Percentiles rank a stretch among this genome's conserved stretches.
phyloP scores from a whole-genome alignment of 1,140 invertebrate genomes.

The Lordiphosa collinella region DNA sequence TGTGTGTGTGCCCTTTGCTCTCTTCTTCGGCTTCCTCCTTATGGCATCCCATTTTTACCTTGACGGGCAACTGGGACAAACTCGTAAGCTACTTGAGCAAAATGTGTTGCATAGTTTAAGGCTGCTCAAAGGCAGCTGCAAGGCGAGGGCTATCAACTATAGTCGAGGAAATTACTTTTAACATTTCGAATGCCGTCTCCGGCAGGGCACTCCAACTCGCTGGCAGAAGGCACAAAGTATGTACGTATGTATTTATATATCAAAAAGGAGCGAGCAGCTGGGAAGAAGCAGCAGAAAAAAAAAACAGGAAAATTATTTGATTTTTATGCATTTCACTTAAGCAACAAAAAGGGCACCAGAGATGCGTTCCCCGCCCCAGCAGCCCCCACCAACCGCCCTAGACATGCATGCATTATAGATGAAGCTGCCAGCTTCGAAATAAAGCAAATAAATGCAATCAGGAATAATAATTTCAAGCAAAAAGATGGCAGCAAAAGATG shows the following conservation, averaged over 20 bases:
- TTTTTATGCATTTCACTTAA: constrained; percentile 75
- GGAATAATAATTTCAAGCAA: constrained; percentile 64
- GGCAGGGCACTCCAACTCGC: constrained; percentile 3
- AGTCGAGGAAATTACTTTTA: constrained; percentile 73
- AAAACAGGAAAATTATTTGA: constrained; percentile 76
- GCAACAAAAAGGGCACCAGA: constrained; percentile 51
- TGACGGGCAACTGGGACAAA: constrained; percentile 6
- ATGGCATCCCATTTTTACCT: constrained; percentile 9
- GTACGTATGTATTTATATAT: constrained; percentile 52
- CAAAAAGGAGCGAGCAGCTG: constrained; percentile 8
- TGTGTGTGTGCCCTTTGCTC: constrained; percentile 26
- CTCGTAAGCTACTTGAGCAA: constrained; percentile 56
- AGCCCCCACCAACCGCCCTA: too few species aligned
- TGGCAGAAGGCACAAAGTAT: constrained; percentile 45
- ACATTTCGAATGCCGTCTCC: constrained; percentile 60
- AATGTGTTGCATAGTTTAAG: constrained; percentile 66
- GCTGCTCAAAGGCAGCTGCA: constrained; percentile 31
- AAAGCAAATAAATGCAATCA: constrained; percentile 76
- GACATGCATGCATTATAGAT: constrained; percentile 69
- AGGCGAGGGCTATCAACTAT: constrained; percentile 57
- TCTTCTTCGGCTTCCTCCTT: not conserved
- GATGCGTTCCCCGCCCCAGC: not conserved
- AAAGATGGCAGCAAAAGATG: too few species aligned
- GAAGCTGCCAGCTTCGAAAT: constrained; percentile 59
- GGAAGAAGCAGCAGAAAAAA: constrained; percentile 31